These are phyloP conservation scores for Phocoena sinus DNA, from an alignment of 2,113 vertebrate species.

Conservation along the genomic window DNA sequence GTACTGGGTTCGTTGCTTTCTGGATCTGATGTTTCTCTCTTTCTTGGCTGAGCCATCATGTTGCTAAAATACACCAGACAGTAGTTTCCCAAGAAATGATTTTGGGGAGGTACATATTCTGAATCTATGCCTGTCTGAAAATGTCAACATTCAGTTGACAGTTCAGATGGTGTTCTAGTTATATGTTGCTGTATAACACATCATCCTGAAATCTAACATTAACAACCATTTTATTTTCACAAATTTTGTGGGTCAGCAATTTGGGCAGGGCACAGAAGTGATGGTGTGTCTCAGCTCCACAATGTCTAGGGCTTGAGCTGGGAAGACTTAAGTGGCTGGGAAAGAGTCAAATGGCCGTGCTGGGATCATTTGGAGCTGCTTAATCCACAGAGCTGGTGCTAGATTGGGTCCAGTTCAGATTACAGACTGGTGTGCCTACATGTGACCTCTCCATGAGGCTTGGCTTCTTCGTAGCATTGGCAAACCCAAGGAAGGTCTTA, in stretches of 20 bases:
- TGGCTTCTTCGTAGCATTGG: neutral
- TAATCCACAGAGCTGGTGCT: neutral
- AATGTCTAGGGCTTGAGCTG: neutral
- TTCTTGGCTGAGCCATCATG: neutral
- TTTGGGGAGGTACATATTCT: neutral
- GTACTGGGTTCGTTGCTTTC: neutral
- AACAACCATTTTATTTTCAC: neutral
- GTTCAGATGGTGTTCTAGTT: neutral
- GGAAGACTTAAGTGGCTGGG: neutral
- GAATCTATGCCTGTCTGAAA: neutral
- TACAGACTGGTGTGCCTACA: neutral
- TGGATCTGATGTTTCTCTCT: neutral
- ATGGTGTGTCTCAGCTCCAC: neutral
- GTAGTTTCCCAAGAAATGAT: neutral
- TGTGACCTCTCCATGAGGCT: neutral
- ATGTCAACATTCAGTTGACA: neutral
- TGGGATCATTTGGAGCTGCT: too few species aligned
- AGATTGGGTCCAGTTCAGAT: neutral
- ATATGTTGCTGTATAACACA: neutral
- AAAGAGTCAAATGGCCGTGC: neutral
- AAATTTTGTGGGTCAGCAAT: neutral
- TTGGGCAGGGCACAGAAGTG: neutral
- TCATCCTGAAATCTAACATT: neutral
- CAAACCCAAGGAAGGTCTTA: neutral
- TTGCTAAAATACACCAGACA: neutral